A percentile compares a stretch with the other conserved stretches of the same genome.
These are phyloP conservation scores for Palythoa caribaeorum DNA, from an alignment of 92 coral and sea anemone species.

Conservation along the genomic window DNA sequence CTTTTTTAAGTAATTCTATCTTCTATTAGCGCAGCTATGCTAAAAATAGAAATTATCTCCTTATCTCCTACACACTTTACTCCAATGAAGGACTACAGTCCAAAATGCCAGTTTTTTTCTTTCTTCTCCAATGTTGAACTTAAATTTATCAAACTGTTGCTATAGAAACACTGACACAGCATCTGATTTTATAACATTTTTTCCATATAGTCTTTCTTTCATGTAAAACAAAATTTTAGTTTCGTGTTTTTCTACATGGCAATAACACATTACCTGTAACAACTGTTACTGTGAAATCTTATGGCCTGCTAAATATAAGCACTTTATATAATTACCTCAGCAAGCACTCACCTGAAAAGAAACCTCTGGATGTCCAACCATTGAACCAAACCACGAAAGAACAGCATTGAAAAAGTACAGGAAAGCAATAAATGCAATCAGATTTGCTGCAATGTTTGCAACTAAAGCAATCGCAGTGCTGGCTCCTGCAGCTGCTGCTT, in stretches of 20 bases:
- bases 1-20: too few relatives aligned
- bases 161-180: too few relatives aligned
- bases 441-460: conserved; percentile 95
- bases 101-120: not conserved
- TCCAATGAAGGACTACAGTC: not conserved
- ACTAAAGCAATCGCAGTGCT: conserved; percentile 86
- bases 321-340: not conserved
- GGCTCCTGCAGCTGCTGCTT: conserved; percentile 97
- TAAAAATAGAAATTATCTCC: too few relatives aligned
- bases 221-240: too few relatives aligned
- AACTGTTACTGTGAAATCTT: not conserved
- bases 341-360: conserved; percentile 27
- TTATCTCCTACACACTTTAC: too few relatives aligned
- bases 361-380: conserved; percentile 71
- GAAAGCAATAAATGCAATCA: conserved; percentile 94
- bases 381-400: conserved; percentile 87
- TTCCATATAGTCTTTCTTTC: too few relatives aligned
- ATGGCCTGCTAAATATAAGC: not conserved
- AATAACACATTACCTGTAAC: not conserved
- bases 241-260: too few relatives aligned
- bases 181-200: too few relatives aligned
- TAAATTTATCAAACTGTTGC: too few relatives aligned
- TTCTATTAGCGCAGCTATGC: too few relatives aligned
- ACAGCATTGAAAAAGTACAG: conserved; percentile 92
- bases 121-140: too few relatives aligned